Evolutionary conservation across 2,888 invertebrate species (phyloP).

Genomic region (Watsonalla binaria): DNA sequence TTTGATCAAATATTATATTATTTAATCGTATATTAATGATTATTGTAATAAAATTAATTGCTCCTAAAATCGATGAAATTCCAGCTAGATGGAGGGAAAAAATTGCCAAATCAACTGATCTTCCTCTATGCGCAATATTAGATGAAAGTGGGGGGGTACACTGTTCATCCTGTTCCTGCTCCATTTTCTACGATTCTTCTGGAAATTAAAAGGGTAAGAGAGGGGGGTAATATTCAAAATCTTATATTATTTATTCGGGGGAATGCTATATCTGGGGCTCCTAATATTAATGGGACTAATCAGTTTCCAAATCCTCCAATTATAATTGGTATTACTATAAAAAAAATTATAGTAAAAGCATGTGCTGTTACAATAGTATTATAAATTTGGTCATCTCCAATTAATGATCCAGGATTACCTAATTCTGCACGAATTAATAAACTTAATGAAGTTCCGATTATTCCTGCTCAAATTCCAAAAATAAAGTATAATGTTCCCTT

Average conservation of each 20-base stretch:
- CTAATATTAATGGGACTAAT: constrained; percentile 86
- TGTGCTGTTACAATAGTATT: too few species aligned
- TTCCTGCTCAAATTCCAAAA: too few species aligned
- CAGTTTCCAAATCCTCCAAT: too few species aligned
- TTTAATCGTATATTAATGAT: constrained; percentile 84
- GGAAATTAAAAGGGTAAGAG: constrained; percentile 80
- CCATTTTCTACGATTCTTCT: constrained; percentile 84
- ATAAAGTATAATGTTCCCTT: too few species aligned
- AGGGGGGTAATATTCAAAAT: constrained; percentile 86
- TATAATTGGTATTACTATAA: too few species aligned
- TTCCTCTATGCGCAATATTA: constrained; percentile 81
- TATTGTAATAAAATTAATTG: constrained; percentile 89
- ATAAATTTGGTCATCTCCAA: too few species aligned
- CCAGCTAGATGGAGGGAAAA: constrained; percentile 88
- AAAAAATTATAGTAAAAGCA: too few species aligned
- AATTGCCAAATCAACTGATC: constrained; percentile 86
- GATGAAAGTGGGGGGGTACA: constrained; percentile 85
- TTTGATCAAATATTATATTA: constrained; percentile 80
- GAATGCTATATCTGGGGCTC: constrained; percentile 89
- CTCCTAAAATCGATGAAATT: constrained; percentile 85
- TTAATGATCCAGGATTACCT: too few species aligned
- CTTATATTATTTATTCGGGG: constrained; percentile 92
- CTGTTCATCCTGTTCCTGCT: constrained; percentile 88
- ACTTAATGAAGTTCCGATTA: too few species aligned
- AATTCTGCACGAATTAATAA: too few species aligned